Conservation (phyloP, 1,140 invertebrate species). For the Bacillus rossius region DNA sequence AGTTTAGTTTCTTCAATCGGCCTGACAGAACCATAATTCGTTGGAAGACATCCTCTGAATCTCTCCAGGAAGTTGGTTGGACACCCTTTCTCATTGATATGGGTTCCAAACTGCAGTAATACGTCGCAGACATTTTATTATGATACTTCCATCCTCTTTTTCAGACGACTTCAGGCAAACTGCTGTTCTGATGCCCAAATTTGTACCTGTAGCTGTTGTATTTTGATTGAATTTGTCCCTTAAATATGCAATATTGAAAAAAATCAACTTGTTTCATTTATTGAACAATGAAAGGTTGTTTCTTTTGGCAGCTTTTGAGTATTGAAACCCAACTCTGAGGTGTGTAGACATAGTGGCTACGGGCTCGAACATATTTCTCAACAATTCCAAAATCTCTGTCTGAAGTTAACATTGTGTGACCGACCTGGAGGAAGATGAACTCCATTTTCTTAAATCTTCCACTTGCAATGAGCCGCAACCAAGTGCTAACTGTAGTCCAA, state of each 20-base stretch:
- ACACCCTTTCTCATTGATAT: background rate
- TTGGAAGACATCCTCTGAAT: background rate
- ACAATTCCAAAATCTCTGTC: conserved; percentile 25
- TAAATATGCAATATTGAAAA: background rate
- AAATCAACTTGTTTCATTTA: background rate
- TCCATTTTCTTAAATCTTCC: conserved; percentile 18
- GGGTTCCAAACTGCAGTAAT: background rate
- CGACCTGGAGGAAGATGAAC: conserved; percentile 20
- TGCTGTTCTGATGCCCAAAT: background rate
- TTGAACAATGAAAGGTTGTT: background rate
- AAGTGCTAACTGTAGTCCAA: conserved; percentile 4
- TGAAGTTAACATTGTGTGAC: conserved; percentile 27
- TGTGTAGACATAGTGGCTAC: background rate
- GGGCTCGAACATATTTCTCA: background rate
- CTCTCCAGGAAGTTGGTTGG: background rate
- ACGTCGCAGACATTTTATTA: background rate
- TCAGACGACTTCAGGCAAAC: background rate
- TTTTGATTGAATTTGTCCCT: background rate
- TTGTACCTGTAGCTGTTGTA: background rate
- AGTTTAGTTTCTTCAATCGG: background rate
- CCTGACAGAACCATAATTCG: too few species aligned
- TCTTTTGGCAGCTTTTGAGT: background rate
- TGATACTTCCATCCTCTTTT: background rate
- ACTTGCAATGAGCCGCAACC: conserved; percentile 9
- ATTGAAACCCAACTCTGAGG: background rate